A percentile compares a stretch with the other conserved stretches of the same genome.
phyloP scores from a whole-genome alignment of 1,140 invertebrate species.

The Grapholita molesta region DNA sequence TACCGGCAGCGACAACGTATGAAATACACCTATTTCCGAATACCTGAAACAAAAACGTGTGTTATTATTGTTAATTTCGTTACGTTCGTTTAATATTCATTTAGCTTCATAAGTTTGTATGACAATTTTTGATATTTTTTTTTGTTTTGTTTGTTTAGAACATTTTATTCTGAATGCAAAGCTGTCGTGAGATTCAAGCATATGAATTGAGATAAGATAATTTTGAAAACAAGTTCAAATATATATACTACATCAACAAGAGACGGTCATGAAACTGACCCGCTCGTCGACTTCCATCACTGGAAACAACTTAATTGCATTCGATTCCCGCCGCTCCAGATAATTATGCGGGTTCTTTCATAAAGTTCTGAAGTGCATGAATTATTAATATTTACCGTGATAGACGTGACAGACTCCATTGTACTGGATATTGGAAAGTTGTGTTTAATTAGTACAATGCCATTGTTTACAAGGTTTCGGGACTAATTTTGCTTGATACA shows the following conservation, averaged over 20 bases:
- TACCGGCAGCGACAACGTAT: too few species aligned
- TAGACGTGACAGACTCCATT: constrained; percentile 10
- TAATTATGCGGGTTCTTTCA: constrained; percentile 6
- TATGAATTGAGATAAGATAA: too few species aligned
- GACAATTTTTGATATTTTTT: too few species aligned
- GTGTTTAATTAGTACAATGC: background rate
- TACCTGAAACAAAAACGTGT: background rate
- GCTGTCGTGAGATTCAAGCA: too few species aligned
- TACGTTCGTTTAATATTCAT: too few species aligned
- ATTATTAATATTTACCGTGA: constrained; percentile 12
- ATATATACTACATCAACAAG: too few species aligned
- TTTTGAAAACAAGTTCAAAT: too few species aligned
- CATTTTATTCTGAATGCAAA: too few species aligned
- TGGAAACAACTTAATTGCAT: background rate
- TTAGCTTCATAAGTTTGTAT: too few species aligned
- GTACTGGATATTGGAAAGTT: constrained; percentile 4
- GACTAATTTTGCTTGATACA: background rate
- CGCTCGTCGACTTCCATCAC: background rate
- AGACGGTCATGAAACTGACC: background rate
- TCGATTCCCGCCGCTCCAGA: background rate
- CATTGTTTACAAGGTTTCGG: background rate
- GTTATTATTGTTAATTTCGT: too few species aligned
- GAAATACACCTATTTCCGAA: too few species aligned
- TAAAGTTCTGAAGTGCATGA: constrained; percentile 15
- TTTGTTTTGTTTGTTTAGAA: too few species aligned